Evolutionary conservation across 2,797 vertebrate species (phyloP).

Genomic region (Anas bahamensis): DNA sequence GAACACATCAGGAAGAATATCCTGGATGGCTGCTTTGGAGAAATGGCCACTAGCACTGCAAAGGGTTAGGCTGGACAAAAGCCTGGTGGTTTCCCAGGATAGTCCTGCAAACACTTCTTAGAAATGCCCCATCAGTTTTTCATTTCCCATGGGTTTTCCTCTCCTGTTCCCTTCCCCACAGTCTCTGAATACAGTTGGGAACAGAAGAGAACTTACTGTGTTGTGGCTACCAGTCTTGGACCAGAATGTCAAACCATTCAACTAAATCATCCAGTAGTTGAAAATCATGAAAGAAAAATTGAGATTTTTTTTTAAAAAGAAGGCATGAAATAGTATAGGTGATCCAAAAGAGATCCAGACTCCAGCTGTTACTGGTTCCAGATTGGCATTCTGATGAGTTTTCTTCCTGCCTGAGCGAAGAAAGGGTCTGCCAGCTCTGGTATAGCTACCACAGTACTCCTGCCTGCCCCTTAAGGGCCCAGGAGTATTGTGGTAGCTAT

Average conservation of each 20-base stretch:
- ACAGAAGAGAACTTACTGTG: neutral
- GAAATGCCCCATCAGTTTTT: neutral
- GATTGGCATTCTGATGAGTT: neutral
- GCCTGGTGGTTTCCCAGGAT: neutral
- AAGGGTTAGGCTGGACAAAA: neutral
- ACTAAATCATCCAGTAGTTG: neutral
- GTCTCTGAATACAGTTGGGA: neutral
- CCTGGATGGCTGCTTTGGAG: neutral
- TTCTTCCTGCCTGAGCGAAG: neutral
- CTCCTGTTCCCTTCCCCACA: neutral
- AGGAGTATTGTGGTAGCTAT: neutral
- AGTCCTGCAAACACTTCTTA: neutral
- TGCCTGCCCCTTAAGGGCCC: no score
- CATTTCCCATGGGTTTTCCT: neutral
- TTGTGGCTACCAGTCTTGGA: neutral
- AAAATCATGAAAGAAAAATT: neutral
- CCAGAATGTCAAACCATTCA: neutral
- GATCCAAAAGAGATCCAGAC: neutral
- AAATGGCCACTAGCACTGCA: neutral
- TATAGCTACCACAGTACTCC: neutral
- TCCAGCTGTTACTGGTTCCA: neutral
- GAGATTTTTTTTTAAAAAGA: neutral
- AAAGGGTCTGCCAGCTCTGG: neutral
- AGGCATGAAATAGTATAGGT: neutral
- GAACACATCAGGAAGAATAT: neutral